These are phyloP conservation scores for Scaptomyza flava DNA, from an alignment of 2,888 invertebrate species.

Conservation along the genomic window DNA sequence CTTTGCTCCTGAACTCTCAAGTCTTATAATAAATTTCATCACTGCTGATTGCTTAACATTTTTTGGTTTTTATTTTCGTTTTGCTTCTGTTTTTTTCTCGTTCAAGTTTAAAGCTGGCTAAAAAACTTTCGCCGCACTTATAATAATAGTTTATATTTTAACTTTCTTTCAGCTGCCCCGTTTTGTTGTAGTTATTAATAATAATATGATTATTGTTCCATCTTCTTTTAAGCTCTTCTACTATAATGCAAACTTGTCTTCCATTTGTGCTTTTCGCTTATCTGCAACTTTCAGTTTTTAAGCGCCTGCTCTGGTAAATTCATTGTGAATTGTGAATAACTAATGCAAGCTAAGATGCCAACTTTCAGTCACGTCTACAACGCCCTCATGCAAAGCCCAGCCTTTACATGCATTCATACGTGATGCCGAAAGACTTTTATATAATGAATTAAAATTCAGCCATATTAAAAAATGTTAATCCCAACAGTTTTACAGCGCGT, in stretches of 20 bases:
- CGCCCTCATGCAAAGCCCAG: constrained; percentile 26
- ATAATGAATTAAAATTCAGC: neutral
- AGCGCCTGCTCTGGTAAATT: constrained; percentile 51
- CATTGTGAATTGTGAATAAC: constrained; percentile 42
- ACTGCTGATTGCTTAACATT: constrained; percentile 59
- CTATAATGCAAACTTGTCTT: neutral
- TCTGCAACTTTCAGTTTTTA: constrained; percentile 42
- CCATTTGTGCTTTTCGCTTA: neutral
- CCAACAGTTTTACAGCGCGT: neutral
- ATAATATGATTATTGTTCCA: constrained; percentile 47
- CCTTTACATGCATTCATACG: neutral
- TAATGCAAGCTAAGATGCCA: constrained; percentile 36
- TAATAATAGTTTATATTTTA: constrained; percentile 39
- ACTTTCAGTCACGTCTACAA: constrained; percentile 65
- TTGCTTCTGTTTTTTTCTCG: neutral
- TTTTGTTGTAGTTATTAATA: constrained; percentile 24
- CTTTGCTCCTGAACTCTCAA: constrained; percentile 56
- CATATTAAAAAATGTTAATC: neutral
- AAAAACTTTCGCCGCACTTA: constrained; percentile 50
- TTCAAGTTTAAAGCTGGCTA: constrained; percentile 22
- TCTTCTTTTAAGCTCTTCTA: constrained; percentile 9
- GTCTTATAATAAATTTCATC: constrained; percentile 73
- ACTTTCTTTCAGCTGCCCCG: neutral
- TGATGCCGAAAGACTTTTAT: neutral
- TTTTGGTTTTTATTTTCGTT: constrained; percentile 5